Conservation (phyloP, 2,113 vertebrate species). For the Azemiops feae region DNA sequence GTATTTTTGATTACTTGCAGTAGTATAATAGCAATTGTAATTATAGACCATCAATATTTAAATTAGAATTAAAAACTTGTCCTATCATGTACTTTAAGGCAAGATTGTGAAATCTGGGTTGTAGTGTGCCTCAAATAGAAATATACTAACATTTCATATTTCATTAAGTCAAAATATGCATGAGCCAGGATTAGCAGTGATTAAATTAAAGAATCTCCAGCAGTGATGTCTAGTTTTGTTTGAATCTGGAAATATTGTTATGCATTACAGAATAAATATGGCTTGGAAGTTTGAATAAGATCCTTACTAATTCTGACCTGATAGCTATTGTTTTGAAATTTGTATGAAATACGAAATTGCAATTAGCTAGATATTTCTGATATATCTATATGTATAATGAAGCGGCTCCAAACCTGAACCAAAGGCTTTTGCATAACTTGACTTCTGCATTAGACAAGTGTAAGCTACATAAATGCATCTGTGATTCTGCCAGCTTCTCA, state of each 20-base stretch:
- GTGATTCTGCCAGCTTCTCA: background rate
- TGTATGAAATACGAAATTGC: background rate
- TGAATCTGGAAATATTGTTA: background rate
- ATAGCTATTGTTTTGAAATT: background rate
- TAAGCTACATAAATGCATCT: background rate
- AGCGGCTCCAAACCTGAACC: background rate
- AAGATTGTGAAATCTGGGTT: background rate
- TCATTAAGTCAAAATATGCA: background rate
- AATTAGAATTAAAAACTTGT: slow-evolving; percentile 3
- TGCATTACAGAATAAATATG: background rate
- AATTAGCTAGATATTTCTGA: background rate
- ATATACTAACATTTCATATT: background rate
- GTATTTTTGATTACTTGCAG: slow-evolving; percentile 11
- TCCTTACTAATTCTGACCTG: background rate
- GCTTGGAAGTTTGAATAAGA: background rate
- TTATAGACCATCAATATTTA: background rate
- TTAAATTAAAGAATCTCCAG: background rate
- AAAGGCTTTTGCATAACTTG: background rate
- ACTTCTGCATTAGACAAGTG: background rate
- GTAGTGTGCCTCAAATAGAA: background rate
- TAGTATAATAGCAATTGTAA: background rate
- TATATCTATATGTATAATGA: background rate
- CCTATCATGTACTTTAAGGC: background rate
- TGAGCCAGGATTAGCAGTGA: background rate
- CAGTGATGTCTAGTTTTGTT: background rate